Evolutionary conservation across 2,113 vertebrate genomes (phyloP), one percentile per base, ranked within the genome.

Genomic region (Aramus guarauna): DNA sequence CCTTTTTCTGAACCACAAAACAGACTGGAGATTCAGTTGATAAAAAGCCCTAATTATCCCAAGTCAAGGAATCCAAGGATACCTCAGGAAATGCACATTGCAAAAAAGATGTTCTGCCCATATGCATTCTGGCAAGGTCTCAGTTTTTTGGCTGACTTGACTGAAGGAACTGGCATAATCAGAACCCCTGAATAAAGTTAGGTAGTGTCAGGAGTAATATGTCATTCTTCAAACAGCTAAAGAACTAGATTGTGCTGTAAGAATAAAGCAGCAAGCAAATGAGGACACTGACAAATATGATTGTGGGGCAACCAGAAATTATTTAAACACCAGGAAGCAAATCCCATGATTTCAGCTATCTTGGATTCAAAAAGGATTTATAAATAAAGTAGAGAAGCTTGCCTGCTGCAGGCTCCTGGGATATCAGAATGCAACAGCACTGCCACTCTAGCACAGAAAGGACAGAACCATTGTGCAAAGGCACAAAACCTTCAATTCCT

Each of bases 41-140:
- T 83, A 77, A 97, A 96, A 97, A 94, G 26, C 27, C 39, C 43
- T 94, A 85, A 97, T 92, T 94, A 90, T 83, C 37, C 45, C 47
- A 24, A 76, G 34, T 77, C 56, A 63, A 53, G 69, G 66, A 88
- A 94, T 79, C 48, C 59, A 90, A 79, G 52, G 56, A 90, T 64
- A 74, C 22, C 9, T 83, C 47, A 37, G 36, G 53, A 96, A 74
- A 59, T 67, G 48, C 41, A 58, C 60, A 27, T 58, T 43, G 45
- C 4, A n/a, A 50, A 76, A 52, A 90, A 62, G 58, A 50, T 1
- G 3, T 1, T 66, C 83, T 90, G 32, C 50, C 43, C 59, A 43
- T 43, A 62, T 32, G 18, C 17, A 32, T 77, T 92, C 68, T 88
- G 62, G 10, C 10, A 90, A 18, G 18, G 26, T 87, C 55, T 91